phyloP scores from a whole-genome alignment of 2,797 vertebrate species.

The Sternarchorhynchus goeldii region DNA sequence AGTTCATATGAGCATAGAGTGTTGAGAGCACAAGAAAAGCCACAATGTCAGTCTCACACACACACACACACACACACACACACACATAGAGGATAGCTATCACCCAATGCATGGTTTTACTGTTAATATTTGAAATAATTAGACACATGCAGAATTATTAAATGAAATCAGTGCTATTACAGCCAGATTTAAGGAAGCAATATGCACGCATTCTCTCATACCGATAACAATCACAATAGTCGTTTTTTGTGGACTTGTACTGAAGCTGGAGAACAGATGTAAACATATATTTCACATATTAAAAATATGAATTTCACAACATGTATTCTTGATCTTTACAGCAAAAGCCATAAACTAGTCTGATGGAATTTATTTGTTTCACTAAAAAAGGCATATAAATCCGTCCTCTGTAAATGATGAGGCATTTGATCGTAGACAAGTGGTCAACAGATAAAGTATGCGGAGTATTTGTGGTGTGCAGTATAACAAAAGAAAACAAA shows the following conservation, averaged over 20 bases:
- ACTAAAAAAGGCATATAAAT: conserved; percentile 61
- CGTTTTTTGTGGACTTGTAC: background rate
- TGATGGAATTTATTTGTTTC: conserved; percentile 44
- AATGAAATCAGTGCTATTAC: conserved; percentile 31
- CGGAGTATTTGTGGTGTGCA: conserved; percentile 37
- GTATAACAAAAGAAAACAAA: conserved; percentile 41
- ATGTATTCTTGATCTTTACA: conserved; percentile 45
- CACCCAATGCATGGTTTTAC: conserved; percentile 41
- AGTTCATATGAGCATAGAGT: conserved; percentile 10
- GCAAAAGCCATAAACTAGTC: conserved; percentile 65
- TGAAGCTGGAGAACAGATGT: conserved; percentile 23
- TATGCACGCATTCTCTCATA: conserved; percentile 19
- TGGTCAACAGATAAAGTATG: conserved; percentile 38
- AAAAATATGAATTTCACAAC: conserved; percentile 58
- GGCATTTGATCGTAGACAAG: conserved; percentile 43
- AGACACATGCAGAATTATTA: conserved; percentile 36
- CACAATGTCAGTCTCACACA: conserved; percentile 42
- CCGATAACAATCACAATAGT: background rate
- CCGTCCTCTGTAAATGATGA: conserved; percentile 49
- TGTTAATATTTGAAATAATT: conserved; percentile 16
- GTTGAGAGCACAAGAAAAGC: conserved; percentile 44
- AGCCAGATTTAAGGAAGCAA: conserved; percentile 32
- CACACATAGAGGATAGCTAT: conserved; percentile 42
- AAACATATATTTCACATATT: conserved; percentile 45
- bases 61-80: conserved; percentile 34